These are phyloP conservation scores for Drosophila repleta DNA, from an alignment of 1,140 invertebrate species.

Conservation along the genomic window DNA sequence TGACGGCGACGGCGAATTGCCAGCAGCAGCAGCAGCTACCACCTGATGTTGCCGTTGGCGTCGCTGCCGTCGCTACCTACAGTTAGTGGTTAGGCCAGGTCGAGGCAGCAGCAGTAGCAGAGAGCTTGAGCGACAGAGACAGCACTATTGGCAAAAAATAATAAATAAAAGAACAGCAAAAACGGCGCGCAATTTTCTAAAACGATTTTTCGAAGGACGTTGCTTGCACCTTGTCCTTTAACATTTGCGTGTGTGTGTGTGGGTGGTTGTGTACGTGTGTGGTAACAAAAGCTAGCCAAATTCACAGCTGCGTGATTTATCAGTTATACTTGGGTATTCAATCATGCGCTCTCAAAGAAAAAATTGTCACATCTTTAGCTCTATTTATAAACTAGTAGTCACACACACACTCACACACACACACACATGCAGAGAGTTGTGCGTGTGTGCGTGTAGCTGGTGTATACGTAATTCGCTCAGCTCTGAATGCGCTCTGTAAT, in stretches of 20 bases:
- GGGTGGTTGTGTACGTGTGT: neutral
- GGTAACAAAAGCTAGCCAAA: neutral
- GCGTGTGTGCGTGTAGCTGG: neutral
- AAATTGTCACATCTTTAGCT: slow-evolving; percentile 44
- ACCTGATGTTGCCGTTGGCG: slow-evolving; percentile 56
- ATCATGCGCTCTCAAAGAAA: slow-evolving; percentile 35
- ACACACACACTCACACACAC: slow-evolving; percentile 30
- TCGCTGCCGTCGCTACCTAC: slow-evolving; percentile 17
- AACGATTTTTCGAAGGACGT: slow-evolving; percentile 27
- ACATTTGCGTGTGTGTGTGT: too few relatives aligned
- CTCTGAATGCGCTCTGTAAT: slow-evolving; percentile 30
- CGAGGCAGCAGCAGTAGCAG: slow-evolving; percentile 37
- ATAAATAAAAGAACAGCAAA: slow-evolving; percentile 11
- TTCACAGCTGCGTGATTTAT: slow-evolving; percentile 37
- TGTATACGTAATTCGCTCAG: slow-evolving; percentile 51
- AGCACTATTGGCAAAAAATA: neutral
- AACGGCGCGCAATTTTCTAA: slow-evolving; percentile 32
- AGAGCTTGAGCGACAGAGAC: neutral
- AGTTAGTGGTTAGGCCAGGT: slow-evolving; percentile 62
- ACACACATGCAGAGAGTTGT: neutral
- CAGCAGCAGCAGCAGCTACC: slow-evolving; percentile 48
- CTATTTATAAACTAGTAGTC: slow-evolving; percentile 64
- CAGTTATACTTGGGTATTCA: slow-evolving; percentile 39
- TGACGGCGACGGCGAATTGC: slow-evolving; percentile 39
- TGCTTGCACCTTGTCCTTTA: slow-evolving; percentile 7